Evolutionary conservation across 2,797 vertebrate species (phyloP).

Genomic region (Hippocampus kuda): DNA sequence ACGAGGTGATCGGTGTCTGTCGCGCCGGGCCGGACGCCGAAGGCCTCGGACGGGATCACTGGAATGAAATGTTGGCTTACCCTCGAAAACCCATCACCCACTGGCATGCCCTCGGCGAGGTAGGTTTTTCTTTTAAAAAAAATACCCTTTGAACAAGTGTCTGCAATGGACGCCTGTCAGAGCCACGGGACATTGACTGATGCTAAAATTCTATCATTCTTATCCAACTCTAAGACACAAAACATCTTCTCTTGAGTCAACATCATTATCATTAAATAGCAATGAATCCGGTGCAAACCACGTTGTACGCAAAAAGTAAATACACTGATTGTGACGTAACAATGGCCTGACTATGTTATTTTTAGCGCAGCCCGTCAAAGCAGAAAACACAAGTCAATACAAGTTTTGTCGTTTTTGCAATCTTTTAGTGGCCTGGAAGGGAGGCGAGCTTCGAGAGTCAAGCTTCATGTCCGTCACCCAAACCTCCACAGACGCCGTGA

Average conservation of each 20-base stretch:
- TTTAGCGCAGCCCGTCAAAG: too few species aligned
- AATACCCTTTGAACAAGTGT: not conserved
- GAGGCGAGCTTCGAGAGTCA: conserved; percentile 97
- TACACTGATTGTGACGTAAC: too few species aligned
- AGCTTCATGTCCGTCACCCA: conserved; percentile 90
- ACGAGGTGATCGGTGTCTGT: conserved; percentile 95
- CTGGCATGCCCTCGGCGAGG: conserved; percentile 92
- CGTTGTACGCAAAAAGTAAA: too few species aligned
- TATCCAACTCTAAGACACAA: too few species aligned
- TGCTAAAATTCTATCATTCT: too few species aligned
- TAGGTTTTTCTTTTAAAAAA: conserved; percentile 41
- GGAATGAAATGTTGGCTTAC: conserved; percentile 98
- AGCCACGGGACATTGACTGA: too few species aligned
- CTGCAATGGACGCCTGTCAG: not conserved
- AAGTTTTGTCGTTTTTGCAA: conserved; percentile 20
- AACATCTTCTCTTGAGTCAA: too few species aligned
- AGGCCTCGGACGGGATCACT: conserved; percentile 91
- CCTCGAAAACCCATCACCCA: conserved; percentile 96
- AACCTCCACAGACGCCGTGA: conserved; percentile 70
- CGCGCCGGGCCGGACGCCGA: conserved; percentile 84
- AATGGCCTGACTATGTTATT: too few species aligned
- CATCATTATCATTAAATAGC: too few species aligned
- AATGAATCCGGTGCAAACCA: too few species aligned
- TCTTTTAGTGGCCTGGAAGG: conserved; percentile 83
- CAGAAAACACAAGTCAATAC: not conserved